phyloP scores from a whole-genome alignment of 2,113 vertebrate species.

The Mixornis gularis region DNA sequence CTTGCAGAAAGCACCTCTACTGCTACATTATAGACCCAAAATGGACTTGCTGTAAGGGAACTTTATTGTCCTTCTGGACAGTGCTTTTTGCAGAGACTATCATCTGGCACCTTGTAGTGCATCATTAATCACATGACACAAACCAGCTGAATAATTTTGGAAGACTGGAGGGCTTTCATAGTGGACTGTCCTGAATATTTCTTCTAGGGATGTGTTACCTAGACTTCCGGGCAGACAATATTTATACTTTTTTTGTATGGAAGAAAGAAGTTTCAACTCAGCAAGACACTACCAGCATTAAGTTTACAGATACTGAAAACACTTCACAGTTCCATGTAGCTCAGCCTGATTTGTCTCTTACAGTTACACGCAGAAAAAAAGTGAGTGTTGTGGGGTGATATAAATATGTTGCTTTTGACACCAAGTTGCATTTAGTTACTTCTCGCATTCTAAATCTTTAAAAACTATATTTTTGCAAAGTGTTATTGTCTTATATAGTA shows the following conservation, averaged over 20 bases:
- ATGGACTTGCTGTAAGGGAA: slow-evolving; percentile 96
- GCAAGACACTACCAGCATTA: slow-evolving; percentile 88
- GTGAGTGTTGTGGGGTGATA: slow-evolving; percentile 12
- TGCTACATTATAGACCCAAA: slow-evolving; percentile 99
- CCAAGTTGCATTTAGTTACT: slow-evolving; percentile 55
- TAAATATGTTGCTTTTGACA: slow-evolving; percentile 40
- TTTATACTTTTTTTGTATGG: slow-evolving; percentile 93
- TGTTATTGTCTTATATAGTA: slow-evolving; percentile 52
- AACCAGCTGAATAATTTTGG: slow-evolving; percentile 73
- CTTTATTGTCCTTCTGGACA: slow-evolving; percentile 75
- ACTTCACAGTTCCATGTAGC: slow-evolving; percentile 68
- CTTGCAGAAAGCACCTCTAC: slow-evolving; percentile 94
- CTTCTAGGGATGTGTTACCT: slow-evolving; percentile 52
- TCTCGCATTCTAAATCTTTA: slow-evolving; percentile 52
- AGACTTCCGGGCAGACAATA: slow-evolving; percentile 79
- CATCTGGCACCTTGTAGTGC: slow-evolving; percentile 75
- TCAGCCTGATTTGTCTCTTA: slow-evolving; percentile 42
- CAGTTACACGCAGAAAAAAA: slow-evolving; percentile 39
- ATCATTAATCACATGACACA: slow-evolving; percentile 70
- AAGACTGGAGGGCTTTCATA: slow-evolving; percentile 58
- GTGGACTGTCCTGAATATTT: slow-evolving; percentile 18
- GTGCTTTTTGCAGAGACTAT: slow-evolving; percentile 89
- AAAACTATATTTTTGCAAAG: slow-evolving; percentile 55
- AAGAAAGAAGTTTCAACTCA: slow-evolving; percentile 77
- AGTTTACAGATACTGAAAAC: slow-evolving; percentile 81